Evolutionary conservation across 2,888 invertebrate genomes (phyloP).

Genomic region (Amitus sp.): DNA sequence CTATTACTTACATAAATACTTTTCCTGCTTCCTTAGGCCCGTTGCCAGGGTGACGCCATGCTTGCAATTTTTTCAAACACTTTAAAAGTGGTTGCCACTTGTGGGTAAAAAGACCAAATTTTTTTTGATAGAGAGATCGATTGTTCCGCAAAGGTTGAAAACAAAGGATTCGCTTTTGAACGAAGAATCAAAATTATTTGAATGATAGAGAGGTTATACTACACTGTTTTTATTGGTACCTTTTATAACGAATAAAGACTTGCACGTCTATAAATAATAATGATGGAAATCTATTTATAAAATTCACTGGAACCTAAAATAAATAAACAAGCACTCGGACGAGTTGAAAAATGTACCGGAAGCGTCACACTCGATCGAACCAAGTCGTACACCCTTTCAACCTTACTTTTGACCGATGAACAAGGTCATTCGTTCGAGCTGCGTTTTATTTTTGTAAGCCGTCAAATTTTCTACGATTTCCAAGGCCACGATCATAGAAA

Average conservation of each 20-base stretch:
- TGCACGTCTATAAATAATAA: too few relatives aligned
- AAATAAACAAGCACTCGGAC: slow-evolving; percentile 31
- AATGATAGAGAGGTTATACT: slow-evolving; percentile 43
- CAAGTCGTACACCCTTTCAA: slow-evolving; percentile 48
- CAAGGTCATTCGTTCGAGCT: slow-evolving; percentile 41
- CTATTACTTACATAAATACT: slow-evolving; percentile 23
- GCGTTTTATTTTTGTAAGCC: slow-evolving; percentile 15
- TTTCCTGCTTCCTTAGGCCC: slow-evolving; percentile 19
- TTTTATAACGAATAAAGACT: too few relatives aligned
- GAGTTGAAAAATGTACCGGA: slow-evolving; percentile 15
- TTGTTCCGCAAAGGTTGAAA: slow-evolving; percentile 46
- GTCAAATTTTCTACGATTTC: slow-evolving; percentile 7
- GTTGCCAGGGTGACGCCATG: slow-evolving; percentile 36
- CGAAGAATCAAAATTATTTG: slow-evolving; percentile 51
- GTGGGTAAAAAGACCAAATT: too few relatives aligned
- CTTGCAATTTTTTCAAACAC: slow-evolving; percentile 7
- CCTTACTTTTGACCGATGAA: slow-evolving; percentile 42
- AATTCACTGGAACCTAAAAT: slow-evolving; percentile 46
- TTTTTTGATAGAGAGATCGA: slow-evolving; percentile 22
- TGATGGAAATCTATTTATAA: slow-evolving; percentile 38
- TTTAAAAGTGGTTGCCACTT: background rate
- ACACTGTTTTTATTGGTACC: slow-evolving; percentile 25
- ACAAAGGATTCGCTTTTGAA: slow-evolving; percentile 53
- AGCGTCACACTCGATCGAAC: slow-evolving; percentile 22
- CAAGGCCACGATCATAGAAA: slow-evolving; percentile 23